Base-by-base conservation (phyloP, 2,113 vertebrate species). In the Syngnathus typhle region DNA sequence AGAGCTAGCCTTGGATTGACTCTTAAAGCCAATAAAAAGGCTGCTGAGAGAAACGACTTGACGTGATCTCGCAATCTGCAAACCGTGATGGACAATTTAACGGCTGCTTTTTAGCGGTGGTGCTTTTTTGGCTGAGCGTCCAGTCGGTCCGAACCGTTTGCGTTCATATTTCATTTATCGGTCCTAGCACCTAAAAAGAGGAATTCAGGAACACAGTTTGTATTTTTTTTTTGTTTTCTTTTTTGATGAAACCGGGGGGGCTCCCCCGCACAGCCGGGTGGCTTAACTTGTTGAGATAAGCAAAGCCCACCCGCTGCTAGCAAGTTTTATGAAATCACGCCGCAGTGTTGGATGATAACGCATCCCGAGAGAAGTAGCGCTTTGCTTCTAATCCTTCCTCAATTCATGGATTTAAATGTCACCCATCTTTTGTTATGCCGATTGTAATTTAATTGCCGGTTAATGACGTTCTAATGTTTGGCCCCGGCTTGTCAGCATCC, bases 401-500 rank as follows among this genome's bases (percentile, higher is more conserved):
- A 60, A 81, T 78, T 83, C 80, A 74, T 75, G 82, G 82, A 82
- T 87, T 88, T 84, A 82, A 86, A 84, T 77, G 81, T 84, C 82
- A 76, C 68, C 69, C 64, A 6, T 73, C 68, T 60, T 86, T 85
- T 88, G 85, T 84, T 69, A 81, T 77, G 73, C 61, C 77, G 76
- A 82, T 83, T 73, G 77, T 84, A 81, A 85, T 88, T 87, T 79
- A 82, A 88, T 85, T 87, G 76, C 68, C 72, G 75, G 84, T 89
- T 86, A 88, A 89, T 79, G 70, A 72, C 80, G 82, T 76, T 75
- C 70, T 54, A 73, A 72, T 83, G 74, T 77, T 62, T 81, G 75
- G 79, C 70, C 68, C 21, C 67, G 60, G 70, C 56, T 51, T 78
- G 80, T 76, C 82, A 75, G 70, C 49, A 1, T 55, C 69, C 72